These are phyloP conservation scores for Melipona beecheii DNA, from an alignment of 2,888 invertebrate species.

Conservation along the genomic window DNA sequence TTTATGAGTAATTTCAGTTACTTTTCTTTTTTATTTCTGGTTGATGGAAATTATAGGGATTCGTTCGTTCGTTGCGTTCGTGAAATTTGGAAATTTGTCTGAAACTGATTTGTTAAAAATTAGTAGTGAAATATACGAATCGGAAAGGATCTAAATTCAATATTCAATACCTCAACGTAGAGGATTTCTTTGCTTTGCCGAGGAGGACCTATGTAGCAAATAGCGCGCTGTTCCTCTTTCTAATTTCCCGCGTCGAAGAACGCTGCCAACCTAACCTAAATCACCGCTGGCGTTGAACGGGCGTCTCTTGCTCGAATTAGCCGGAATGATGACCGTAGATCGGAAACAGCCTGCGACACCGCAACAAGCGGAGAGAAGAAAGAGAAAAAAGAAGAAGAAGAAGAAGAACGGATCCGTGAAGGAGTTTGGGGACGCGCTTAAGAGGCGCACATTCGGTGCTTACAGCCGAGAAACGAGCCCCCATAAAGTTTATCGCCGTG, in stretches of 20 bases:
- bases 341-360: constrained; percentile 44
- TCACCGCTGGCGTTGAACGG: constrained; percentile 30
- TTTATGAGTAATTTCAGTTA: background rate
- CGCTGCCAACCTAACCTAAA: background rate
- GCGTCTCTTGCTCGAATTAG: constrained; percentile 29
- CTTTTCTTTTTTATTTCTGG: background rate
- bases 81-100: too few relatives aligned
- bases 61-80: too few relatives aligned
- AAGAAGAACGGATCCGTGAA: background rate
- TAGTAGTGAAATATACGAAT: too few relatives aligned
- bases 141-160: too few relatives aligned
- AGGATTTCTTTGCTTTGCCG: too few relatives aligned
- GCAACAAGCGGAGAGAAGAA: constrained; percentile 30
- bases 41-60: too few relatives aligned
- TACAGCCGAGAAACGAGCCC: constrained; percentile 72
- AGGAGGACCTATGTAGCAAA: too few relatives aligned
- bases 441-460: constrained; percentile 64
- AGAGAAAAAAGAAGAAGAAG: background rate
- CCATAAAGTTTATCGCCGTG: constrained; percentile 82
- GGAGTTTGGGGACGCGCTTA: constrained; percentile 43
- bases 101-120: too few relatives aligned
- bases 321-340: constrained; percentile 26
- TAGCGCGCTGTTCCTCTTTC: background rate
- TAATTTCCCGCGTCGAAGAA: background rate
- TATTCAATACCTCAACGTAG: too few relatives aligned